These are phyloP conservation scores for Tympanuchus pallidicinctus DNA, from an alignment of 2,113 vertebrate species.

Conservation along the genomic window DNA sequence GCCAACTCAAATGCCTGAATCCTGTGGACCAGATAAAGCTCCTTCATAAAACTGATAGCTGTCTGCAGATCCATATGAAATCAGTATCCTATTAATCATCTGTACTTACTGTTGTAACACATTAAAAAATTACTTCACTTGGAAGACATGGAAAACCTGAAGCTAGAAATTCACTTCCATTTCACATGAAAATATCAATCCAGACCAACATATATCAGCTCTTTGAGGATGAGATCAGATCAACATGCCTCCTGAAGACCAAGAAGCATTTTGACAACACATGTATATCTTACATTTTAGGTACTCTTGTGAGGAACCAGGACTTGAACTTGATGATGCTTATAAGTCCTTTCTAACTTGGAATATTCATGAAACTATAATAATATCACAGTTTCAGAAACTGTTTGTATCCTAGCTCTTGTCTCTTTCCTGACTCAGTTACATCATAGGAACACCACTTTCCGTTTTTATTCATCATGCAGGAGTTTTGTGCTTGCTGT, in stretches of 20 bases:
- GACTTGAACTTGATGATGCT: not conserved
- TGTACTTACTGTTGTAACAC: not conserved
- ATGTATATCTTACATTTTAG: not conserved
- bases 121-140: not conserved
- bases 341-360: not conserved
- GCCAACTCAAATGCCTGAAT: rapidly evolving
- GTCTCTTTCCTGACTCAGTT: not conserved
- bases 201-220: not conserved
- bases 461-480: rapidly evolving
- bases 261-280: not conserved
- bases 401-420: no score
- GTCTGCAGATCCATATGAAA: not conserved
- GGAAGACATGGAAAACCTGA: not conserved
- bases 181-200: not conserved
- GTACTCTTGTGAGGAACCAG: not conserved
- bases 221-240: not conserved
- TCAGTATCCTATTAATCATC: not conserved
- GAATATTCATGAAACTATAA: not conserved
- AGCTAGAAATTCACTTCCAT: not conserved
- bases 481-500: not conserved
- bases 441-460: rapidly evolving
- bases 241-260: not conserved
- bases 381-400: not conserved
- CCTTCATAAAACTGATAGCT: not conserved
- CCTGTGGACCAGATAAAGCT: rapidly evolving